Base-by-base conservation (phyloP, 2,888 invertebrate genomes). In the Arenicola marina region DNA sequence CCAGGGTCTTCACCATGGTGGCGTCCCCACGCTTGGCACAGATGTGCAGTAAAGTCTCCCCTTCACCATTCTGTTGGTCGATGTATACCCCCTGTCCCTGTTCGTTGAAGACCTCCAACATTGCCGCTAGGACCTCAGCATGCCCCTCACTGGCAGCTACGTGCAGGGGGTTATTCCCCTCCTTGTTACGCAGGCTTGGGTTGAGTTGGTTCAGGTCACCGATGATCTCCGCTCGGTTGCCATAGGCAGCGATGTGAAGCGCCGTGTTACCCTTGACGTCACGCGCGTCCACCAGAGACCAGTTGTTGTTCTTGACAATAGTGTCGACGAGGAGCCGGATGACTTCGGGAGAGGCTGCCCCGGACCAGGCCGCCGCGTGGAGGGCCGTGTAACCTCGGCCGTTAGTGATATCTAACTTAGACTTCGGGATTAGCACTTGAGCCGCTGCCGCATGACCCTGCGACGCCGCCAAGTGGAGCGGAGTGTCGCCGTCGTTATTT, bases 381-480 rank as follows among this genome's bases (percentile, higher is more conserved):
- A 82, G 72, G 1, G 76, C 71, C 0, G 77, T 79, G 63, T 79
- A 75, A 2, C 77, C 77, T 44, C 63, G 59, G 18, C 68, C 60
- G 59, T 81, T 81, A 43, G 69, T 71, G 2, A 77, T 67, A 62
- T 78, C 75, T 15, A 78, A 74, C 60, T 74, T 78, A 21, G 78
- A 75, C 45, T 79, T 80, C 26, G 70, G 60, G 11, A 80, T 59
- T 0, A 80, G 67, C 4, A 69, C 63, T 43, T 66, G 31, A 18
- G 78, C 70, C 2, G 75, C 70, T 11, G 75, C 72, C 26, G 67
- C 48, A 59, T 77, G 69, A 2, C 82, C 82, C 32, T 72, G 65
- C 18, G 71, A 70, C 55, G 77, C 76, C 1, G 81, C 80, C 32
- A 79, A 67, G 62, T 83, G 83, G 18, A 83, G 65, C 0, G 80